Evolutionary conservation across 2,797 vertebrate species (phyloP), one percentile per base, ranked within the genome.

Genomic region (Pelobates cultripes): DNA sequence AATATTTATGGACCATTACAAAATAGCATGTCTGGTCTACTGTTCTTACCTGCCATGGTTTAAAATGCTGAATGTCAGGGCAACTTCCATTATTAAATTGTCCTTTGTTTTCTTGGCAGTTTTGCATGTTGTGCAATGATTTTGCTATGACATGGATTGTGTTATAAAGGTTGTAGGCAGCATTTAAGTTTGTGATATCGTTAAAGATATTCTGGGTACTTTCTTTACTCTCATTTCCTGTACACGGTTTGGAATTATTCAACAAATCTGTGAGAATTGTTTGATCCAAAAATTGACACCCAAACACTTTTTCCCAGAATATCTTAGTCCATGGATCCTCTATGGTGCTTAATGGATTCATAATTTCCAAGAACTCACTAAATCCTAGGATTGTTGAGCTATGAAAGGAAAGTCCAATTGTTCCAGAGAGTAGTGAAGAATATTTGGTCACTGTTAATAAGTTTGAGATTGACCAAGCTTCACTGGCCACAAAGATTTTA

Each of bases 1-100:
- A 28, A 28, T 28, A 28, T 28, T 28, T 28, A 28, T 28, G 28
- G 28, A 28, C 28, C 28, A 28, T 28, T 28, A 28, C 28, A 28
- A 28, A 28, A 28, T 28, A 28, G 28, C 28, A 28, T 28, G 28
- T 28, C 28, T 28, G 28, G 28, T 28, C 28, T 28, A 28, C 28
- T 28, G 28, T 28, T 28, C 47, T 51, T 85, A 95, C 96, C 92
- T 96, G 95, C 95, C 96, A 96, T 5, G 94, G 93, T 4, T 96
- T 93, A 87, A 97, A 96, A 3, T 87, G 86, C 28, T 69, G 86
- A 87, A 96, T 92, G 70, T 92, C 61, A n/a, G 95, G 90, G 83
- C 95, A 96, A 3, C 69, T 64, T 0, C 76, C 80, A 1, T 81
- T 86, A 3, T 75, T 12, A 67, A 95, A 96, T 0, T 95, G 95